These are phyloP conservation scores for Panagrolaimus sp. DNA, from an alignment of 1,140 invertebrate genomes.

Conservation along the genomic window DNA sequence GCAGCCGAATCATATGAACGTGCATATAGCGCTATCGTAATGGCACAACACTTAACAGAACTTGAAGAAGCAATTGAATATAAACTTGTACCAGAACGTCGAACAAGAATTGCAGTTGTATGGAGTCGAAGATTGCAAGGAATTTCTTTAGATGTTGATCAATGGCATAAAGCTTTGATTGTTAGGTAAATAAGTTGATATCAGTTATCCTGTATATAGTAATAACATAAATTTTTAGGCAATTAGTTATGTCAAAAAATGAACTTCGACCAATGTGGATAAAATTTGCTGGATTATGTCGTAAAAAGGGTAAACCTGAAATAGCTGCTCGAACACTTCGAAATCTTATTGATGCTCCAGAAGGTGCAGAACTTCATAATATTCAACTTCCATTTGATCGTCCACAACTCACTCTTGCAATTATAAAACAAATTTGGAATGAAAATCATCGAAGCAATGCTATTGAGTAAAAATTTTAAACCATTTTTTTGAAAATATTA, in stretches of 20 bases:
- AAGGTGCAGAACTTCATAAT: slow-evolving; percentile 27
- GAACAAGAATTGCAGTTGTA: slow-evolving; percentile 60
- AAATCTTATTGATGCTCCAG: slow-evolving; percentile 34
- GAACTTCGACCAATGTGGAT: slow-evolving; percentile 94
- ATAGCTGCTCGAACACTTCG: slow-evolving; percentile 41
- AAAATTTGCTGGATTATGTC: slow-evolving; percentile 91
- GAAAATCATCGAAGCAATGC: slow-evolving; percentile 8
- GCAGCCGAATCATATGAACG: slow-evolving; percentile 94
- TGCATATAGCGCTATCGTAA: slow-evolving; percentile 78
- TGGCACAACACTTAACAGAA: slow-evolving; percentile 90
- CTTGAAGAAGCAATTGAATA: slow-evolving; percentile 95
- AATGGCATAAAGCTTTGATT: slow-evolving; percentile 94
- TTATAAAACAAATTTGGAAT: slow-evolving; percentile 36
- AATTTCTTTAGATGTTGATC: slow-evolving; percentile 88
- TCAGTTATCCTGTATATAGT: no score
- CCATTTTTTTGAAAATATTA: no score
- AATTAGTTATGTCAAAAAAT: slow-evolving; percentile 80
- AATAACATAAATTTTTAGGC: slow-evolving; percentile 57
- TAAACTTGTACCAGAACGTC: slow-evolving; percentile 75
- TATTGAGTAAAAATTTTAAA: slow-evolving; percentile 24
- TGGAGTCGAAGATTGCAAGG: slow-evolving; percentile 61
- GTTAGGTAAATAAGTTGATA: slow-evolving; percentile 61
- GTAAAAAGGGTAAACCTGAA: slow-evolving; percentile 75
- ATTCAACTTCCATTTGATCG: slow-evolving; percentile 44
- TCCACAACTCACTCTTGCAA: slow-evolving; percentile 46